Evolutionary conservation across 2,113 vertebrate species (phyloP), one percentile per base, ranked within the genome.

Genomic region (Amblyornis subalaris): DNA sequence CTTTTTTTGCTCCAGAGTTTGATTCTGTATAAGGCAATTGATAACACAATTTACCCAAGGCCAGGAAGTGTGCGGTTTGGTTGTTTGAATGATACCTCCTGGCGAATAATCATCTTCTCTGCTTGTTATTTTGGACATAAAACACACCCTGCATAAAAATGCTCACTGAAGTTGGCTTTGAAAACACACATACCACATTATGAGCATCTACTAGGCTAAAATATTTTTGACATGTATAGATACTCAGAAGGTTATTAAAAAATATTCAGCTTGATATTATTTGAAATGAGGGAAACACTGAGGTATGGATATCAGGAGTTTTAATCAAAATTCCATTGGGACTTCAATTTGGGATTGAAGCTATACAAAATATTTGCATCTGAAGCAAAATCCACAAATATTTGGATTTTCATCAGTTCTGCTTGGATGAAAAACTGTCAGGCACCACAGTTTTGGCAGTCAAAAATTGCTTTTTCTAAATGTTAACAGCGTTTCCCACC

Each of bases 371-470:
- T 95, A 91, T 93, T 96, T 97, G 95, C 93, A 96, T 96, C 82
- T 91, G 64, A 95, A 94, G 91, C 91, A 91, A 95, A 95, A 94
- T 94, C 79, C 88, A 77, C 91, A 95, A 96, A 95, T 96, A 97
- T 97, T 96, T 97, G 91, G 93, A 97, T 95, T 96, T 96, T 95
- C 86, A 90, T 95, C 90, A 94, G 96, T 97, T 97, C 96, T 80
- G 81, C 95, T 70, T 96, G 87, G 79, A 97, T 95, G 95, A 85
- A 96, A 97, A 96, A 95, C 69, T 44, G 89, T 97, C 90, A 95
- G 79, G 80, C 82, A 79, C 53, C 88, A 90, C 90, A 95, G 82
- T 93, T 97, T 96, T 97, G 94, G 94, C 94, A 97, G 95, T 87
- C 58, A 95, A 95, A 94, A 96, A 96, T 94, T 94, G 89, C 83